Conservation (phyloP, 35 echinoderm and acorn worm genomes). For the Ptychodera flava region DNA sequence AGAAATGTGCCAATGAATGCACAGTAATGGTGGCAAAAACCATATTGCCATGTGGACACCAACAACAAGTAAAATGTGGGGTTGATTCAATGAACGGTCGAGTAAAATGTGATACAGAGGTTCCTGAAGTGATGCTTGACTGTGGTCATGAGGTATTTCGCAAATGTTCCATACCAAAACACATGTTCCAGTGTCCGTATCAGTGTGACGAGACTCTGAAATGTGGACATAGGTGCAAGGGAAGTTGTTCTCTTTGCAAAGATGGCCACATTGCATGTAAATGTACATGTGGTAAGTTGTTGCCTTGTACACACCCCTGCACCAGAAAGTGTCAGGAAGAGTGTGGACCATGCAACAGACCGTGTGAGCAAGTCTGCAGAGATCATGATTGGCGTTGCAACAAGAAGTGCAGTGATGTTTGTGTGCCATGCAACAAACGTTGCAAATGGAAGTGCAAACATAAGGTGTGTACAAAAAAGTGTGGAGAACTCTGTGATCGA, state of each 20-base stretch:
- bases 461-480: background rate
- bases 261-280: background rate
- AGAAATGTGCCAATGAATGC: slow-evolving; percentile 38
- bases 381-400: background rate
- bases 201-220: slow-evolving; percentile 2
- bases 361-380: background rate
- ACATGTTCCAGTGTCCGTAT: slow-evolving; percentile 43
- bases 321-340: background rate
- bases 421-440: background rate
- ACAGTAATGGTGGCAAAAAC: background rate
- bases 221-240: slow-evolving; percentile 27
- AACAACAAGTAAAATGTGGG: slow-evolving; percentile 4
- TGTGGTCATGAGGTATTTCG: slow-evolving; percentile 41
- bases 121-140: background rate
- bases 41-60: slow-evolving; percentile 18
- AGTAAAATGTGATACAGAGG: slow-evolving; percentile 20
- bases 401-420: background rate
- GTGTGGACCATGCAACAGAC: background rate
- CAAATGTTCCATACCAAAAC: slow-evolving; percentile 42
- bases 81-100: slow-evolving; percentile 12
- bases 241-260: slow-evolving; percentile 18
- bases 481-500: background rate
- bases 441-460: background rate
- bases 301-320: background rate
- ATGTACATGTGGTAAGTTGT: background rate